A percentile compares a stretch with the other conserved stretches of the same genome.
phyloP scores from a whole-genome alignment of 2,113 vertebrate genomes.

The Entelurus aequoreus region DNA sequence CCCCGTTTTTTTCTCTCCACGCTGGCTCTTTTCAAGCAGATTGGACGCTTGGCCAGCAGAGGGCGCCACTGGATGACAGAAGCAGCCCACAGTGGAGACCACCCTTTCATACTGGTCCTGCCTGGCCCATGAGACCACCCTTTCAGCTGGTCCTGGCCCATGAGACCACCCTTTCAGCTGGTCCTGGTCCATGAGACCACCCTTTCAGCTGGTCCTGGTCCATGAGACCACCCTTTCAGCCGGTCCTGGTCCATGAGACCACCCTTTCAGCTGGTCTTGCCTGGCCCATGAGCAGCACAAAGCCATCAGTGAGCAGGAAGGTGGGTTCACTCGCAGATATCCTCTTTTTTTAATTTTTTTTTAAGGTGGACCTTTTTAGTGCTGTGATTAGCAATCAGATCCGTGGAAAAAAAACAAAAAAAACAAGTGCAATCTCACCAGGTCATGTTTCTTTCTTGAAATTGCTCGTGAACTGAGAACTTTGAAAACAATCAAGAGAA shows the following conservation, averaged over 20 bases:
- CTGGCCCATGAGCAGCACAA: neutral
- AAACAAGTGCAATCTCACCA: conserved; percentile 70
- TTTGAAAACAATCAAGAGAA: conserved; percentile 62
- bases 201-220: too few species aligned
- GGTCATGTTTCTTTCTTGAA: conserved; percentile 52
- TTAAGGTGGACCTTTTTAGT: conserved; percentile 48
- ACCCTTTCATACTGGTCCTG: too few species aligned
- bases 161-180: neutral
- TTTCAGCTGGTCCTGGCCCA: conserved; percentile 31
- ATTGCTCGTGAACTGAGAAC: conserved; percentile 59
- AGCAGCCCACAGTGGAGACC: conserved; percentile 7
- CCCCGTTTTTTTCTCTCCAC: conserved; percentile 36
- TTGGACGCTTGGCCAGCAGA: conserved; percentile 41
- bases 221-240: too few species aligned
- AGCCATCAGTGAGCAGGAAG: conserved; percentile 31
- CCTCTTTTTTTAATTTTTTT: conserved; percentile 41
- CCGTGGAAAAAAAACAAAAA: neutral
- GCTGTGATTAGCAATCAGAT: conserved; percentile 77
- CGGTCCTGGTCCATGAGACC: conserved; percentile 5
- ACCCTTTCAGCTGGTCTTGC: conserved; percentile 35
- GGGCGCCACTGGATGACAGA: conserved; percentile 39
- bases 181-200: neutral
- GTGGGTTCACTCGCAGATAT: conserved; percentile 39
- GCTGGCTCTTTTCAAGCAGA: conserved; percentile 41
- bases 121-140: conserved; percentile 15